Evolutionary conservation across 2,113 vertebrate species (phyloP), one percentile per base, ranked within the genome.

Genomic region (Phaethon lepturus): DNA sequence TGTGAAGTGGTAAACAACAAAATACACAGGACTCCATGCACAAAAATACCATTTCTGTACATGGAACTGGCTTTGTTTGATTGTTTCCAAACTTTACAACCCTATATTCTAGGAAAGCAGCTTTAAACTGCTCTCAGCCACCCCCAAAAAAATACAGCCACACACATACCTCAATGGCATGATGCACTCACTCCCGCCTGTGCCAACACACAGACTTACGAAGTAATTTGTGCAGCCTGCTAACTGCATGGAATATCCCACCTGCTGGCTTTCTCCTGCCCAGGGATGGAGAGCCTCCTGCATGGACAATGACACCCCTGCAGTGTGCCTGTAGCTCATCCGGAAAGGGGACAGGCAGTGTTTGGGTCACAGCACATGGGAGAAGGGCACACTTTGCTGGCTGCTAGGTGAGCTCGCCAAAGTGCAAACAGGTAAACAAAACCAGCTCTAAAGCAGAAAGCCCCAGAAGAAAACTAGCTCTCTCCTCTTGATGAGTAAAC

Each of bases 1-100:
- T 1, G 47, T 0, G 4, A 85, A 58, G 31, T 0, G 0, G 50
- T 58, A 79, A 94, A 64, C 14, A 40, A 20, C 35, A n/a, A 93
- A 75, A 74, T 47, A 17, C 15, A 7, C 10, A 20, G 76, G 17
- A 38, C 5, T 10, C 19, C 15, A 4, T 14, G 31, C 35, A 11
- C 55, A n/a, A 58, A 91, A 87, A 13, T 0, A 85, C 4, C 2
- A 5, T 64, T 94, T 88, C 77, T 91, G 31, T 28, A 16, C 12
- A 20, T 8, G 17, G 6, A 85, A 45, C 2, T 29, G 11, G 15
- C 17, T 80, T 90, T 63, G 31, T 3, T 13, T 20, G 17, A 33
- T 55, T 60, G 3, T 29, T 47, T 52, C 23, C 38, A 35, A 63
- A 50, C 0, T 72, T 94, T 47, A 22, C 19, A 71, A 49, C 8